Evolutionary conservation across 30 jellyfish, hydroid and myxozoan genomes (phyloP).

Genomic region (Pelagia noctiluca): DNA sequence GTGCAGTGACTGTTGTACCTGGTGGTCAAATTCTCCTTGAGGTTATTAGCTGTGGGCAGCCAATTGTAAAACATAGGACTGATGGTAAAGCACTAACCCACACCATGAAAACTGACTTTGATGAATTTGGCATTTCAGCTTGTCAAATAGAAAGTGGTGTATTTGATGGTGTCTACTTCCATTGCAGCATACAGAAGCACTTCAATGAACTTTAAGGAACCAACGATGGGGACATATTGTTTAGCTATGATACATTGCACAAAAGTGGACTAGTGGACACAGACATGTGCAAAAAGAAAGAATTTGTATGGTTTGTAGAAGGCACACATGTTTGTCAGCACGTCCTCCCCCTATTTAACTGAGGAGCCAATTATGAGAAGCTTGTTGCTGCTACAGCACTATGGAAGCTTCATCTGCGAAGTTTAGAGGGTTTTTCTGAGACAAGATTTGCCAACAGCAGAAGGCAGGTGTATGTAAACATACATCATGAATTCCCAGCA

Average conservation of each 20-base stretch:
- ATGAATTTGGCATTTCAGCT: neutral
- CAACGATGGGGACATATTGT: constrained; percentile 35
- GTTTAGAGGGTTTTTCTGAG: constrained; percentile 21
- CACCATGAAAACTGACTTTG: constrained; percentile 29
- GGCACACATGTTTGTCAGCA: constrained; percentile 33
- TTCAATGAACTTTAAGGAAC: constrained; percentile 1
- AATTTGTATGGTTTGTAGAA: constrained; percentile 18
- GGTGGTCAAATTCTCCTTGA: constrained; percentile 36
- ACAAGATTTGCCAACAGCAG: constrained; percentile 33
- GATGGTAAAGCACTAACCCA: constrained; percentile 38
- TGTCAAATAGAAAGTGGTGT: neutral
- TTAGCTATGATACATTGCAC: constrained; percentile 41
- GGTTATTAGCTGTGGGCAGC: constrained; percentile 28
- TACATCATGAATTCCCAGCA: constrained; percentile 36
- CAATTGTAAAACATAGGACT: constrained; percentile 27
- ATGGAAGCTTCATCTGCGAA: constrained; percentile 34
- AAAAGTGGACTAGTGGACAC: constrained; percentile 46
- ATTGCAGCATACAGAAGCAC: constrained; percentile 6
- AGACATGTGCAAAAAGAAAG: constrained; percentile 19
- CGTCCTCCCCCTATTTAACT: constrained; percentile 33
- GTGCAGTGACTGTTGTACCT: constrained; percentile 34
- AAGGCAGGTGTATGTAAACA: constrained; percentile 31
- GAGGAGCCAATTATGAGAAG: constrained; percentile 58
- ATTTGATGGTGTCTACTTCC: constrained; percentile 17
- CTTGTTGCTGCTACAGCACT: constrained; percentile 40